Evolutionary conservation across 2,797 vertebrate species (phyloP).

Genomic region (Clarias platycephalus): DNA sequence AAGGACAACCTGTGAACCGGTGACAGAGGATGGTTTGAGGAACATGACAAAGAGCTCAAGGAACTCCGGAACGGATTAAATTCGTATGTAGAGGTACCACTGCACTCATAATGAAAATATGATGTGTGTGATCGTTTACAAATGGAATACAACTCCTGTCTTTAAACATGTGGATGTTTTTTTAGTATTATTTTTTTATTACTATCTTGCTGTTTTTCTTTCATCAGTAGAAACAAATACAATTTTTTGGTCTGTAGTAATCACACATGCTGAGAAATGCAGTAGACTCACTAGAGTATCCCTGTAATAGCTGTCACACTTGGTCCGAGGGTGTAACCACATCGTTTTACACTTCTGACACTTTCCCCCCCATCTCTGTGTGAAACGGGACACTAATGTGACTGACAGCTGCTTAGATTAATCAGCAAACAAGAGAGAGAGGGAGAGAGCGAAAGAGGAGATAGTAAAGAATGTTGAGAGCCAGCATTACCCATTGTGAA

Average conservation of each 20-base stretch:
- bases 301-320: slow-evolving; percentile 7
- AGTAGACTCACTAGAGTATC: not conserved
- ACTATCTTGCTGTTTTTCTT: too few relatives aligned
- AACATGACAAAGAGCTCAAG: too few relatives aligned
- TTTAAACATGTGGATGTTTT: not conserved
- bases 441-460: not conserved
- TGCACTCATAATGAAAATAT: not conserved
- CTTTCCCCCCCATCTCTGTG: not conserved
- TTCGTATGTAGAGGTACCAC: too few relatives aligned
- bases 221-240: not conserved
- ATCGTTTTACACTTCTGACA: slow-evolving; percentile 28
- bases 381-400: not conserved
- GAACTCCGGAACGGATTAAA: too few relatives aligned
- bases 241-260: not conserved
- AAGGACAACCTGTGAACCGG: too few relatives aligned
- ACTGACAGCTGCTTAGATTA: not conserved
- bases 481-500: slow-evolving; percentile 5
- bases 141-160: not conserved
- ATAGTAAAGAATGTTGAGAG: not conserved
- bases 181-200: not conserved
- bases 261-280: not conserved
- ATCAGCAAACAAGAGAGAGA: not conserved
- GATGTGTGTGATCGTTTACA: not conserved
- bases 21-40: too few relatives aligned
- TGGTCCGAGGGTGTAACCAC: not conserved